Evolutionary conservation across 2,113 vertebrate species (phyloP), one percentile per base, ranked within the genome.

Genomic region (Pollachius pollachius): DNA sequence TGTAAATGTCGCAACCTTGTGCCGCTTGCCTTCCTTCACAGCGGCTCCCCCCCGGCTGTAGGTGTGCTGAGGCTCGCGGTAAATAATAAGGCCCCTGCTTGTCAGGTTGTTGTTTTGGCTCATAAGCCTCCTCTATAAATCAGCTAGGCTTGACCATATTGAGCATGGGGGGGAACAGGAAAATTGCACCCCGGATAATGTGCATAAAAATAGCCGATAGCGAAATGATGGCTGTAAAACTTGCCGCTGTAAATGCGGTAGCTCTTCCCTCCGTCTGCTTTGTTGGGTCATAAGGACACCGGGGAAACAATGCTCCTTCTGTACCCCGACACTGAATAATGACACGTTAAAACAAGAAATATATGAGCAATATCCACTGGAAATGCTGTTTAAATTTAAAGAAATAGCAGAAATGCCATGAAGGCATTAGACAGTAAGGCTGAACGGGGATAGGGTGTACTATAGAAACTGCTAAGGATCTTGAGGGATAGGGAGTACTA

Each of bases 1-100:
- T 92, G 90, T 92, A 93, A 92, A 91, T 93, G 92, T 89, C 84
- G 79, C 83, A 92, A 94, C 92, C 92, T 90, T 88, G 81, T 85
- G 87, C 91, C 84, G 23, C 63, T n/a, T 73, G 79, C 77, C 67
- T 82, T 79, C 9, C 56, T 67, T 75, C 69, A 57, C 54, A 18
- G 72, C 4, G 17, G 73, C 27, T 69, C 4, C 15, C 71, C 37
- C 82, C 78, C 71, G 85, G 82, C 82, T 82, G 80, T 68, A 74
- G 59, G 64, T 69, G 65, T 5, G 65, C 57, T 41, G 1, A 7
- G 37, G 15, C 84, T 88, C 76, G 84, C 69, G 89, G 78, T 86
- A 88, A 88, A 88, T 87, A 88, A 94, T 90, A 80, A 41, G 79
- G 70, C 76, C 84, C 74, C 81, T 78, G 87, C 80, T 89, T 87